Evolutionary conservation across 1,140 invertebrate genomes (phyloP).

Genomic region (Drosophila melanogaster): Release_6_plus_ISO1_MT NT_033777.3:28444501-28445000

Average conservation of each 20-base stretch:
- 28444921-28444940: neutral
- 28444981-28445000: neutral
- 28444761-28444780: constrained; percentile 36
- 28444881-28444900: constrained; percentile 25
- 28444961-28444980: constrained; percentile 32
- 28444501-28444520: constrained; percentile 27
- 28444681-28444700: constrained; percentile 82
- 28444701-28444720: constrained; percentile 72
- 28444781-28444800: constrained; percentile 46
- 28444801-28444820: constrained; percentile 52
- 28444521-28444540: constrained; percentile 13
- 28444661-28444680: constrained; percentile 52
- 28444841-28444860: constrained; percentile 14
- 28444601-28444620: constrained; percentile 72
- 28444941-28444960: constrained; percentile 5
- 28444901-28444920: constrained; percentile 9
- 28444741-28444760: constrained; percentile 65
- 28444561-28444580: constrained; percentile 49
- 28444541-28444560: neutral
- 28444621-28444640: constrained; percentile 74
- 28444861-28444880: constrained; percentile 21
- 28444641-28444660: constrained; percentile 43
- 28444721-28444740: constrained; percentile 42
- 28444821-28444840: constrained; percentile 50
- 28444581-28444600: constrained; percentile 67